A percentile compares a stretch with the other conserved stretches of the same genome.
Conservation (phyloP, 2,113 vertebrate genomes). For the Mandrillus leucophaeus region DNA sequence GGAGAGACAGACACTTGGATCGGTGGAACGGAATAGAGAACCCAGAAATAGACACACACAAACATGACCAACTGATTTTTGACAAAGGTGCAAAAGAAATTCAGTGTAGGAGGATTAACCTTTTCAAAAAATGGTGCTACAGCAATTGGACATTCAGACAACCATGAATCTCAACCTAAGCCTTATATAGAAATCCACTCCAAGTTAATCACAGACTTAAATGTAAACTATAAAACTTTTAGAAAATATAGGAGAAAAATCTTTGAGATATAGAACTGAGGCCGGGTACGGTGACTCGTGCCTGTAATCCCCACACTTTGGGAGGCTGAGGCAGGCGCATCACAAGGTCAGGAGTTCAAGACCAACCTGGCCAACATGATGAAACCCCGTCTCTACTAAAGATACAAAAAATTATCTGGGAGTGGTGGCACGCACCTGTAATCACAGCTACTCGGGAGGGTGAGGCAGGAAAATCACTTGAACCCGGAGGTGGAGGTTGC, state of each 20-base stretch:
- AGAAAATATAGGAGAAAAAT: not conserved
- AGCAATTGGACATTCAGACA: not conserved
- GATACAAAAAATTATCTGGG: too few species aligned
- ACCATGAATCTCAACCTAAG: not conserved
- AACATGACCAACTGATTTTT: not conserved
- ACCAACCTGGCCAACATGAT: too few species aligned
- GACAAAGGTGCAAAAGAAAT: not conserved
- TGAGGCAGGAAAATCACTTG: too few species aligned
- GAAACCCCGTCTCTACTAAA: too few species aligned
- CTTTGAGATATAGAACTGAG: not conserved
- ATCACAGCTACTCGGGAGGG: too few species aligned
- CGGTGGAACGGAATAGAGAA: not conserved
- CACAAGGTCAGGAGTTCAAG: too few species aligned
- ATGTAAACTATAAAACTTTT: not conserved
- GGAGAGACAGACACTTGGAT: not conserved
- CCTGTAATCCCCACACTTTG: too few species aligned
- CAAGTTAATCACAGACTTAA: not conserved
- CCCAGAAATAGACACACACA: not conserved
- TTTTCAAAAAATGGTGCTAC: conserved; percentile 2
- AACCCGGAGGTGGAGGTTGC: too few species aligned
- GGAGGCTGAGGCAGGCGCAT: too few species aligned
- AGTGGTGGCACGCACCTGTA: too few species aligned
- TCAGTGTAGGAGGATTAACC: not conserved
- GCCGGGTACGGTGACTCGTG: too few species aligned
- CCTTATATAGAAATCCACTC: not conserved